Percentiles rank a stretch among this genome's conserved stretches.
Evolutionary conservation across 35 echinoderm and acorn worm species (phyloP).

Genomic region (Stichopus chloronotus): DNA sequence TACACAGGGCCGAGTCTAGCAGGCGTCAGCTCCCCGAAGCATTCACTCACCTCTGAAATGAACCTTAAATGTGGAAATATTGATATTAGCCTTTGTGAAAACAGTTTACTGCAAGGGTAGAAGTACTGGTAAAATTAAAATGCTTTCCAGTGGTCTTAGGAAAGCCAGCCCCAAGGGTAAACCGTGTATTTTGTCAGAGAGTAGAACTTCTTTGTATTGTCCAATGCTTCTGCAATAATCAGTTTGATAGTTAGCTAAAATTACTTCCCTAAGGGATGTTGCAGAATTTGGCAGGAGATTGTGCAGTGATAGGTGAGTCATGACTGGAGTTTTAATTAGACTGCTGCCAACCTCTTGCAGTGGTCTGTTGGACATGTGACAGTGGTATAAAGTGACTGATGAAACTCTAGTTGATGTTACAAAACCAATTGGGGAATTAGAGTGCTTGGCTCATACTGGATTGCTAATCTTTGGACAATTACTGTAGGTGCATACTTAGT

Average conservation of each 20-base stretch:
- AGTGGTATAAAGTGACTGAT: no score
- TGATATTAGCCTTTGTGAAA: conserved; percentile 47
- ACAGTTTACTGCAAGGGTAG: conserved; percentile 26
- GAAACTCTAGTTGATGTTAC: no score
- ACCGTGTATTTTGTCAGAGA: conserved; percentile 13
- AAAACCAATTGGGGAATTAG: no score
- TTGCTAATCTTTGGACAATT: no score
- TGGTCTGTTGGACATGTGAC: neutral
- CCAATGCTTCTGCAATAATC: conserved; percentile 35
- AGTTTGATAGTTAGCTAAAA: conserved; percentile 38
- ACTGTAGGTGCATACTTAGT: no score
- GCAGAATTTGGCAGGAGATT: neutral
- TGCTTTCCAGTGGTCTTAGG: conserved; percentile 20
- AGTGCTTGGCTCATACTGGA: no score
- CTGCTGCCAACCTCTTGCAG: neutral
- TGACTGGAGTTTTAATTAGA: conserved; percentile 7
- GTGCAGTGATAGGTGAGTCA: conserved; percentile 34
- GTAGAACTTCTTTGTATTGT: neutral
- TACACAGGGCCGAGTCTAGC: neutral
- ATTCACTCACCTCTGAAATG: conserved; percentile 36
- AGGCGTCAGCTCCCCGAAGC: conserved; percentile 28
- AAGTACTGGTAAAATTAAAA: conserved; percentile 27
- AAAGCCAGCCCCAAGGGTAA: conserved; percentile 21
- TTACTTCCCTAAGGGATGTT: conserved; percentile 19
- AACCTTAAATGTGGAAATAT: conserved; percentile 48